These are phyloP conservation scores for Apeira syringaria DNA, from an alignment of 2,888 invertebrate genomes.

Conservation along the genomic window DNA sequence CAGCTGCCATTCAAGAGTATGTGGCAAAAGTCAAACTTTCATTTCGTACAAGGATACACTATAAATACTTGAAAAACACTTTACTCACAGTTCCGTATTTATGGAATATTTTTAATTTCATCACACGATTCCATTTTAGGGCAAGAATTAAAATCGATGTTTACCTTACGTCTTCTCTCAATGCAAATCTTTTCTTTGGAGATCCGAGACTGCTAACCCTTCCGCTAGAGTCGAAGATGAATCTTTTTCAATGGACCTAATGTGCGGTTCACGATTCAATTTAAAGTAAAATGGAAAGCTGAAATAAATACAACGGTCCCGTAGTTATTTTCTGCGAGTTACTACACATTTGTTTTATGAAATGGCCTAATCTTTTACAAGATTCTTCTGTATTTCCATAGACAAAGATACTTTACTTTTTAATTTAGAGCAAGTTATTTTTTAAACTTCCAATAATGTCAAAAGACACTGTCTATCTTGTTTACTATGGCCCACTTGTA, in stretches of 20 bases:
- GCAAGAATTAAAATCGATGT: constrained; percentile 82
- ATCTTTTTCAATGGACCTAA: constrained; percentile 75
- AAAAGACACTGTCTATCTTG: too few relatives aligned
- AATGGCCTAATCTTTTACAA: constrained; percentile 85
- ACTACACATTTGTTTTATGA: constrained; percentile 85
- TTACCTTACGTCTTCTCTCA: constrained; percentile 83
- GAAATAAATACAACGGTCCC: constrained; percentile 83
- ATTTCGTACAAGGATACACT: constrained; percentile 82
- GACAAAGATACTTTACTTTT: constrained; percentile 71
- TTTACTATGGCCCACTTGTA: too few relatives aligned
- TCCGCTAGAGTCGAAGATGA: constrained; percentile 76
- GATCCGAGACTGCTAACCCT: constrained; percentile 81
- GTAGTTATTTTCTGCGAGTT: constrained; percentile 83
- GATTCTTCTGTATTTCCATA: constrained; percentile 83
- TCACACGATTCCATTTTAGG: constrained; percentile 63
- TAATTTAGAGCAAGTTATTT: constrained; percentile 70
- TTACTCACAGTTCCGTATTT: constrained; percentile 49
- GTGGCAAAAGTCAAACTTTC: constrained; percentile 85
- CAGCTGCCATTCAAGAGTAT: constrained; percentile 84
- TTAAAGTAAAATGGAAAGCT: constrained; percentile 82
- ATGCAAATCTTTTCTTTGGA: constrained; percentile 82
- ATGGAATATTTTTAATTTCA: constrained; percentile 50
- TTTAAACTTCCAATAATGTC: too few relatives aligned
- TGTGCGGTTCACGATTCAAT: constrained; percentile 79
- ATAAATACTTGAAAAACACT: constrained; percentile 80